Percentiles rank a stretch among this genome's conserved stretches.
phyloP scores from a whole-genome alignment of 2,797 vertebrate species.

The Micrastur ruficollis region DNA sequence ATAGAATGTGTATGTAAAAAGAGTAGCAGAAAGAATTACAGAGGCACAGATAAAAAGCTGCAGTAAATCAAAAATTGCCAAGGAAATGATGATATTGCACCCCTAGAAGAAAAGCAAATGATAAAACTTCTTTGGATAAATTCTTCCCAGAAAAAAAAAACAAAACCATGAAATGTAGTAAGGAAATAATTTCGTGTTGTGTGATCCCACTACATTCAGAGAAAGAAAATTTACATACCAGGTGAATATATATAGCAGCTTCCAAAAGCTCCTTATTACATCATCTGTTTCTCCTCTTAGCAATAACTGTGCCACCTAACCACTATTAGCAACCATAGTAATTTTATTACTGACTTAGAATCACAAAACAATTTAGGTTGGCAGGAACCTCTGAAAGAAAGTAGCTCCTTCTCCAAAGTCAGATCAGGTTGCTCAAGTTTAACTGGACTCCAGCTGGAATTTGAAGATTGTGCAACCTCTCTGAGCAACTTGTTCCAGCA shows the following conservation, averaged over 20 bases:
- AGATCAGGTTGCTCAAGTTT: neutral
- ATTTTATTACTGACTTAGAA: neutral
- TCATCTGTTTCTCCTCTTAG: neutral
- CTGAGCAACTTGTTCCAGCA: neutral
- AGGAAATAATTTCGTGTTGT: neutral
- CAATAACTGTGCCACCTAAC: neutral
- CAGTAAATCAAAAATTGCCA: neutral
- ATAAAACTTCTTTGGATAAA: neutral
- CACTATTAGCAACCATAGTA: neutral
- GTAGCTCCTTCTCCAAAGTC: neutral
- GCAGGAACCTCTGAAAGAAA: neutral
- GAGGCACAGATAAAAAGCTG: neutral
- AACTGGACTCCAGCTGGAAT: neutral
- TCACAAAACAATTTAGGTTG: neutral
- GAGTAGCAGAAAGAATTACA: neutral
- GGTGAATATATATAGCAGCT: neutral
- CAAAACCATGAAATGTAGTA: accelerated
- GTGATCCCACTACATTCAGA: neutral
- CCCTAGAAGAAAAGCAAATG: neutral
- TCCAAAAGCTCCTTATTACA: neutral
- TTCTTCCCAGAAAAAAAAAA: neutral
- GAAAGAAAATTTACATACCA: neutral
- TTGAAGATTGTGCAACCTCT: neutral
- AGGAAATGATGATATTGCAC: neutral
- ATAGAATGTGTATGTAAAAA: neutral